Conservation (phyloP, 2,797 vertebrate species). For the Sebastolobus altivelis region DNA sequence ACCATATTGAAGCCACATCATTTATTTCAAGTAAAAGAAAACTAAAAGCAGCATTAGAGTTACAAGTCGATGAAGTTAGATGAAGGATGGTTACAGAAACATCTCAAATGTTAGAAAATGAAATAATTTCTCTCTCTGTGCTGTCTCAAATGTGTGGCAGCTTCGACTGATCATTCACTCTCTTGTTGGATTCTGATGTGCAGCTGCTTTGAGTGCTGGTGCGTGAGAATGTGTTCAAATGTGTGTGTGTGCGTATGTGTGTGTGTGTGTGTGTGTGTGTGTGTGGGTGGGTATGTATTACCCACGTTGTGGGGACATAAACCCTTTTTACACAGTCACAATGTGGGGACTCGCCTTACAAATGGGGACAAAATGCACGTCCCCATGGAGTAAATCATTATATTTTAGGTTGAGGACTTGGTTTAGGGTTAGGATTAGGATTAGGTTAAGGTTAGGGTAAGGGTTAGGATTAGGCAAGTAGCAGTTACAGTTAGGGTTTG, state of each 20-base stretch:
- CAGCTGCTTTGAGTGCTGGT: conserved; percentile 38
- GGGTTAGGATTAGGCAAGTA: too few species aligned
- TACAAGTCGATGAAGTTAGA: conserved; percentile 12
- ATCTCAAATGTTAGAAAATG: conserved; percentile 10
- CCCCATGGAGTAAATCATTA: too few species aligned
- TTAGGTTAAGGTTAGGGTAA: too few species aligned
- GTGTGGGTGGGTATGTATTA: conserved; percentile 18
- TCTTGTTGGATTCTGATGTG: conserved; percentile 46
- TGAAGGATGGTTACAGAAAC: conserved; percentile 18
- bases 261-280: conserved; percentile 15
- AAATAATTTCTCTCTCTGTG: conserved; percentile 19
- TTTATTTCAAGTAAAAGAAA: conserved; percentile 26
- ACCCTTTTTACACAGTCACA: too few species aligned
- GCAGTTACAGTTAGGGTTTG: too few species aligned
- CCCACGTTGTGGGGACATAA: too few species aligned
- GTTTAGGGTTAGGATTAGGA: too few species aligned
- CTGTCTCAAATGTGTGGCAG: conserved; percentile 46
- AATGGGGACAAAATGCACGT: too few species aligned
- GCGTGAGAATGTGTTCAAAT: neutral
- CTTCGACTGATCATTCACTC: conserved; percentile 51
- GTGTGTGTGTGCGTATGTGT: neutral
- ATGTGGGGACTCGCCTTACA: too few species aligned
- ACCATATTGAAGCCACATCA: conserved; percentile 23
- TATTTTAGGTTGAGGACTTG: too few species aligned
- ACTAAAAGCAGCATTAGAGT: conserved; percentile 23